Percentiles rank a stretch among this genome's conserved stretches.
Evolutionary conservation across 1,140 invertebrate species (phyloP).

Genomic region (Venturia canescens): DNA sequence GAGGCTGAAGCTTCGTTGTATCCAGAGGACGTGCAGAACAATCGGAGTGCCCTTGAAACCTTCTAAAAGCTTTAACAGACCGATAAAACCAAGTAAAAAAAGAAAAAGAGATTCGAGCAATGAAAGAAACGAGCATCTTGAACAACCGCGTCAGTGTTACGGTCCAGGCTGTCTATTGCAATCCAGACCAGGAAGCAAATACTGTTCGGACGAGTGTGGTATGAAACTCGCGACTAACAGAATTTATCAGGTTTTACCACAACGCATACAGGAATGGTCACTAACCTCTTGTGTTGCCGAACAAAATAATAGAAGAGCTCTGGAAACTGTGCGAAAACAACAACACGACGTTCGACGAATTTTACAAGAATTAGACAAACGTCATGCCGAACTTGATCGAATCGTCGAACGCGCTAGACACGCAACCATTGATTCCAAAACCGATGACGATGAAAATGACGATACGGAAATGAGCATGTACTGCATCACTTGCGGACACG

Average conservation of each 20-base stretch:
- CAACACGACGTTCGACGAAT: slow-evolving; percentile 86
- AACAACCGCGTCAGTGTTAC: slow-evolving; percentile 88
- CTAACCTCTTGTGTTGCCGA: slow-evolving; percentile 93
- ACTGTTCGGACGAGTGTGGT: slow-evolving; percentile 96
- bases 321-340: slow-evolving; percentile 90
- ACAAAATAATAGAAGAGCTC: slow-evolving; percentile 87
- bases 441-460: slow-evolving; percentile 82
- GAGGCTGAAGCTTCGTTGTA: slow-evolving; percentile 84
- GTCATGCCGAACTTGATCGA: slow-evolving; percentile 88
- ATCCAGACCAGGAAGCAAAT: slow-evolving; percentile 92
- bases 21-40: slow-evolving; percentile 77
- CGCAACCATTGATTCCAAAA: slow-evolving; percentile 81
- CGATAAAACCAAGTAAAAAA: slow-evolving; percentile 71
- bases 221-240: slow-evolving; percentile 91
- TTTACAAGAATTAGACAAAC: slow-evolving; percentile 86
- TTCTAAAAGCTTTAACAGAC: slow-evolving; percentile 71
- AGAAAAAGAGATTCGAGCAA: slow-evolving; percentile 77
- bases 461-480: slow-evolving; percentile 94
- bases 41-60: slow-evolving; percentile 71
- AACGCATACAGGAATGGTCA: slow-evolving; percentile 96
- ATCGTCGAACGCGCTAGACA: slow-evolving; percentile 87
- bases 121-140: slow-evolving; percentile 76
- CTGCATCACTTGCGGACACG: slow-evolving; percentile 97
- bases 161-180: slow-evolving; percentile 91
- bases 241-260: slow-evolving; percentile 91